These are phyloP conservation scores for Luffia ferchaultella DNA, from an alignment of 2,888 invertebrate species.

Conservation along the genomic window DNA sequence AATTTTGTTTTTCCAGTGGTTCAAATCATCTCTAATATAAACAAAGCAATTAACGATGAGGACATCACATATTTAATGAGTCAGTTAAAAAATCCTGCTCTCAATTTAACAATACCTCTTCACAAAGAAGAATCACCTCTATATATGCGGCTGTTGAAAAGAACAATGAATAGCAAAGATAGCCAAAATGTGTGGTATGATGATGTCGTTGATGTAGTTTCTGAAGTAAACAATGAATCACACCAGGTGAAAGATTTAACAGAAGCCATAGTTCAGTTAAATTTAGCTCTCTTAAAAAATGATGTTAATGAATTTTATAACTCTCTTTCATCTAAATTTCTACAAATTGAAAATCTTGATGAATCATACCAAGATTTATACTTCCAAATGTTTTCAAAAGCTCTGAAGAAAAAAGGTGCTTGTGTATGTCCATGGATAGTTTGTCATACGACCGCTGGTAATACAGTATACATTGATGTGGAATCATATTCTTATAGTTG, in stretches of 20 bases:
- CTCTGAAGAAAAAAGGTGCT: slow-evolving; percentile 46
- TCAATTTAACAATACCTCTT: slow-evolving; percentile 43
- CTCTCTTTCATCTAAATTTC: slow-evolving; percentile 31
- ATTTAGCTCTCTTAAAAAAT: slow-evolving; percentile 45
- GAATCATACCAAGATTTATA: slow-evolving; percentile 43
- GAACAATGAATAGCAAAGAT: slow-evolving; percentile 54
- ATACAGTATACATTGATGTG: slow-evolving; percentile 59
- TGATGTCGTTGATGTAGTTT: slow-evolving; percentile 56
- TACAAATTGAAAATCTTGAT: slow-evolving; percentile 32
- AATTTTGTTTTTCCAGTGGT: slow-evolving; percentile 63
- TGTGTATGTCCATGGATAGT: slow-evolving; percentile 59
- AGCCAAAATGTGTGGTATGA: slow-evolving; percentile 68
- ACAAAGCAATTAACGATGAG: slow-evolving; percentile 65
- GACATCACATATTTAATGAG: slow-evolving; percentile 52
- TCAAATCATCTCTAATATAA: slow-evolving; percentile 63
- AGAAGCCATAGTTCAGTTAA: slow-evolving; percentile 48
- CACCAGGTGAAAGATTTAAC: slow-evolving; percentile 51
- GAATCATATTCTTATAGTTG: slow-evolving; percentile 58
- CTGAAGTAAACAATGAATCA: slow-evolving; percentile 55
- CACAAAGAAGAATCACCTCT: slow-evolving; percentile 57
- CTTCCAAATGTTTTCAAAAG: slow-evolving; percentile 56
- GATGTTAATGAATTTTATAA: slow-evolving; percentile 43
- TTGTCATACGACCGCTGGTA: slow-evolving; percentile 55
- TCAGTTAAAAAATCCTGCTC: slow-evolving; percentile 49
- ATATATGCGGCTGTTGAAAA: slow-evolving; percentile 61